A percentile compares a stretch with the other conserved stretches of the same genome.
phyloP scores from a whole-genome alignment of 2,888 invertebrate genomes.

The Endotricha flammealis region DNA sequence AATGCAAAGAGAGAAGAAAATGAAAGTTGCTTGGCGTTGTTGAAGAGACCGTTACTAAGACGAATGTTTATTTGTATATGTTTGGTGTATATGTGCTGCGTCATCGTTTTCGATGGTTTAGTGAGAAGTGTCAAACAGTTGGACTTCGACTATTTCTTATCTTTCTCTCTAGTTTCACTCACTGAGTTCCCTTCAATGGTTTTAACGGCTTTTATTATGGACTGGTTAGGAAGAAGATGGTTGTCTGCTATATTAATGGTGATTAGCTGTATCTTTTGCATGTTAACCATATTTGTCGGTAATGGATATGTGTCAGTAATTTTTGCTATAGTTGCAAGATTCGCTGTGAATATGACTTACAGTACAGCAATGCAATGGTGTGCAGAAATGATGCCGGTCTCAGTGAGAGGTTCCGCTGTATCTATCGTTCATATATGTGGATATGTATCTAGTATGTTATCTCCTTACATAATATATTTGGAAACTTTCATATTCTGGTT shows the following conservation, averaged over 20 bases:
- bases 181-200: constrained; percentile 50
- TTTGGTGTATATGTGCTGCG: constrained; percentile 43
- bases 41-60: constrained; percentile 41
- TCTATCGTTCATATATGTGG: constrained; percentile 47
- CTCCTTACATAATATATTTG: constrained; percentile 37
- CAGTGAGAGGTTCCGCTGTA: constrained; percentile 46
- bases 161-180: constrained; percentile 46
- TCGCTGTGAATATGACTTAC: constrained; percentile 44
- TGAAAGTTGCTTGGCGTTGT: constrained; percentile 34
- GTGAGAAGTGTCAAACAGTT: constrained; percentile 43
- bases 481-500: constrained; percentile 27
- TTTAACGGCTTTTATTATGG: constrained; percentile 43
- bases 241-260: constrained; percentile 35
- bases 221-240: constrained; percentile 49
- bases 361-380: constrained; percentile 45
- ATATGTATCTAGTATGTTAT: constrained; percentile 39
- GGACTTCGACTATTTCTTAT: constrained; percentile 48
- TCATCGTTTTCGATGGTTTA: constrained; percentile 43
- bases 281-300: constrained; percentile 35
- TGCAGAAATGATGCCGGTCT: constrained; percentile 46
- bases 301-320: constrained; percentile 37
- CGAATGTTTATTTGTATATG: constrained; percentile 39
- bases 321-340: constrained; percentile 46
- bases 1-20: constrained; percentile 30
- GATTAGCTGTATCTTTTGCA: constrained; percentile 35